Base-by-base conservation (phyloP, 2,113 vertebrate genomes). In the Cryptotis parvus region DNA sequence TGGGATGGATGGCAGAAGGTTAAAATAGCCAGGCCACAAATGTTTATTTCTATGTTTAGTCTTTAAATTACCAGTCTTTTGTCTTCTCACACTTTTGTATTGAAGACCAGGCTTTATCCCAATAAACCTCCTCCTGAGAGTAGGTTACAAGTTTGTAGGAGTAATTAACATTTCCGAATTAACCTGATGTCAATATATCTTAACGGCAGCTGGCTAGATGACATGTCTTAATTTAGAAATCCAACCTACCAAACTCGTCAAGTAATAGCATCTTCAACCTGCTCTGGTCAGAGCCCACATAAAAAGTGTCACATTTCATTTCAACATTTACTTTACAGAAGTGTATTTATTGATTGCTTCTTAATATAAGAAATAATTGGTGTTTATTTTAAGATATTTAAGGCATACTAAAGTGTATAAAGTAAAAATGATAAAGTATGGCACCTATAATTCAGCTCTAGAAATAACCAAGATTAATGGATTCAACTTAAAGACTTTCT, bases 21-120 rank as follows among this genome's bases (percentile, higher is more conserved):
- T 96, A 97, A 98, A 98, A 98, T 96, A 98, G 95, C 94, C 96
- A 92, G 93, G 84, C 91, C 91, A 95, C 96, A 85, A 97, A 98
- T 97, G 89, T 85, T 97, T 97, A 96, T 49, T 55, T 95, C 92
- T 96, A 96, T 97, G 96, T 95, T 95, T 97, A 94, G 94, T 89
- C 92, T 96, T 92, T 80, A 31, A 80, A 95, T 94, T 92, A 96
- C 95, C 81, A 93, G 89, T 88, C 15, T 1, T 52, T 22, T 58
- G 8, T 49, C 45, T 49, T 49, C 45, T 14, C 84, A 24, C 89
- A 92, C 66, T 86, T 94, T 94, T 92, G 65, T 91, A 73, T 55
- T 91, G 80, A 95, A 95, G 84, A 92, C 63, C 20, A 94, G 0
- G 0, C 27, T n/a, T 66, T 84, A n/a, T 90, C 91, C 75, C 95